phyloP scores from a whole-genome alignment of 1,140 invertebrate genomes.

The Drosophila baimaii region DNA sequence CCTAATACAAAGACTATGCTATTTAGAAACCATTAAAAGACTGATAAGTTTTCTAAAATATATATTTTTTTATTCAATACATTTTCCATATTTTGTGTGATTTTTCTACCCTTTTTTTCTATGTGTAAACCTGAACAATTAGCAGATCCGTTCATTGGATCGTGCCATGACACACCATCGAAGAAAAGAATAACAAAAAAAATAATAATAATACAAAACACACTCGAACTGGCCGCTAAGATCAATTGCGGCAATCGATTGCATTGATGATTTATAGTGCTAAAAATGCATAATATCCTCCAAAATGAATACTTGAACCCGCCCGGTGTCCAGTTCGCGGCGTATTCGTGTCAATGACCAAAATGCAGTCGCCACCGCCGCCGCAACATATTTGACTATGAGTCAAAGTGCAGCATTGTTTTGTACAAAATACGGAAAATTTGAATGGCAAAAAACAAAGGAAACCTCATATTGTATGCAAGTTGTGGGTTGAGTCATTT shows the following conservation, averaged over 20 bases:
- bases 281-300: slow-evolving; percentile 57
- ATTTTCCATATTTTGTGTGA: neutral
- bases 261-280: slow-evolving; percentile 69
- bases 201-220: slow-evolving; percentile 16
- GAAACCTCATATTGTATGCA: slow-evolving; percentile 32
- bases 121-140: slow-evolving; percentile 52
- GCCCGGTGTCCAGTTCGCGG: slow-evolving; percentile 52
- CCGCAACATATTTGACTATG: slow-evolving; percentile 36
- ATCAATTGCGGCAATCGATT: slow-evolving; percentile 76
- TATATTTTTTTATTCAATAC: neutral
- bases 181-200: slow-evolving; percentile 10
- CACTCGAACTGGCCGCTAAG: slow-evolving; percentile 42
- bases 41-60: neutral
- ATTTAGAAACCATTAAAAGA: too few species aligned
- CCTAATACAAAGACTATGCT: too few species aligned
- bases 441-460: slow-evolving; percentile 53
- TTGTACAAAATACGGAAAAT: slow-evolving; percentile 52
- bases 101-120: neutral
- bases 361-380: slow-evolving; percentile 21
- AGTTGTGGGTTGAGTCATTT: slow-evolving; percentile 46
- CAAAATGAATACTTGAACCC: slow-evolving; percentile 45
- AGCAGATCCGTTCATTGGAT: slow-evolving; percentile 60
- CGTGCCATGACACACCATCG: slow-evolving; percentile 62
- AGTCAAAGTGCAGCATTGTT: slow-evolving; percentile 65
- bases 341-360: slow-evolving; percentile 74